Base-by-base conservation (phyloP, 2,797 vertebrate genomes). In the Telmatherina bonti region DNA sequence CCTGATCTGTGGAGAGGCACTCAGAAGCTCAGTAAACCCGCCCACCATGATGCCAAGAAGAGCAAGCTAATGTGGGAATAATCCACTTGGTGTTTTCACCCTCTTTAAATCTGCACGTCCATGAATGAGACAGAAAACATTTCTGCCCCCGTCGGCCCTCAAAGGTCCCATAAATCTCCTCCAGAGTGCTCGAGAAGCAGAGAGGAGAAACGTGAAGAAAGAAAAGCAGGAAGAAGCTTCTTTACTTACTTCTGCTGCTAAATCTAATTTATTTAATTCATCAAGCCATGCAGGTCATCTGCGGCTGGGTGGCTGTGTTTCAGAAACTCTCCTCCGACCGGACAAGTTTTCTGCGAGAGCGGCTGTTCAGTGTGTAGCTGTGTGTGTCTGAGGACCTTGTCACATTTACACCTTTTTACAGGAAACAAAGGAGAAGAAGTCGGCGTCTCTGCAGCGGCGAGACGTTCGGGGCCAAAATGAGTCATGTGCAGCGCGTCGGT, bases 381-480 rank as follows among this genome's bases (percentile, higher is more conserved):
- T 60, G 58, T 38, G 16, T 74, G 67, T 72, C 73, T 5, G 22
- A 2, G 61, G 62, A 78, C 41, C 5, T 12, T 31, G n/a, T 70
- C 76, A 70, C 74, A 77, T 88, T 85, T 81, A 76, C 72, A 84
- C 85, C 66, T 72, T 58, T 63, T 74, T 62, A 78, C 74, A 68
- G 60, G 60, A 71, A 83, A 72, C 62, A 62, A 20, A 18, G 56
- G 56, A 77, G 60, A 78, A 64, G 65, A 91, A 88, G 83, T 89
- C 43, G 80, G 62, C 58, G 52, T 58, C 62, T 62, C 60, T n/a
- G 57, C 59, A 57, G 72, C 3, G 7, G 75, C 64, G 84, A 75
- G 75, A 79, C 81, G 69, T 69, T 16, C 1, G 61, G 57, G 63
- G 70, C 75, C 41, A 67, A 77, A 81, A 81, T 82, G 73, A 84